Conservation (phyloP, 2,888 invertebrate species). For the Nemotelus pantherinus region DNA sequence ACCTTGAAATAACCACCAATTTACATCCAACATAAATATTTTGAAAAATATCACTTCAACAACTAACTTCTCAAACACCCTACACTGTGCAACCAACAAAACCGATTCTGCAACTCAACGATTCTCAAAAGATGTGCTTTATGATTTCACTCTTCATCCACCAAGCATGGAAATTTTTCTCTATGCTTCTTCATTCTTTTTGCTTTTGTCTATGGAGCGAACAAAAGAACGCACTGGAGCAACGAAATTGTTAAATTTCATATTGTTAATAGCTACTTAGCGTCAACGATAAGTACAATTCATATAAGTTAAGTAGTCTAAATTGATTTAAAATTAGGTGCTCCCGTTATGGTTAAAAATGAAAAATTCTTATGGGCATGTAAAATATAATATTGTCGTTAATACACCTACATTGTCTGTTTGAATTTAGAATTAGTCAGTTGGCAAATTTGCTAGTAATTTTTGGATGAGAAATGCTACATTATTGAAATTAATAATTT, state of each 20-base stretch:
- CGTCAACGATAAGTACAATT: conserved; percentile 32
- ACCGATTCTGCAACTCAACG: no score
- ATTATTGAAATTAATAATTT: no score
- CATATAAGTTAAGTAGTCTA: conserved; percentile 13
- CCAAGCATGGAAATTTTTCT: neutral
- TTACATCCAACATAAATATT: no score
- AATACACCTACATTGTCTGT: neutral
- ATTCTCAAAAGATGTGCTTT: neutral
- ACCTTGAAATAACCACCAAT: no score
- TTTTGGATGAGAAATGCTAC: no score
- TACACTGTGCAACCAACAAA: no score
- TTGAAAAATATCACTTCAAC: no score
- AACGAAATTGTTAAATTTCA: conserved; percentile 7
- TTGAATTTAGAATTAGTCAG: no score
- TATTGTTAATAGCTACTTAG: conserved; percentile 35
- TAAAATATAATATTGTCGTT: conserved; percentile 3
- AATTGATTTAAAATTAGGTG: conserved; percentile 9
- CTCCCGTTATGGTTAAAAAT: conserved; percentile 11
- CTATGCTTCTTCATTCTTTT: neutral
- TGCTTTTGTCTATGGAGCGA: neutral
- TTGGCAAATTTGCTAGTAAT: no score
- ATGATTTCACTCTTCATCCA: neutral
- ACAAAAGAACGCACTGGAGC: neutral
- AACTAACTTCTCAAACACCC: no score
- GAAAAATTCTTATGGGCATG: neutral